These are phyloP conservation scores for Amyelois transitella DNA, from an alignment of 1,140 invertebrate species.

Conservation along the genomic window DNA sequence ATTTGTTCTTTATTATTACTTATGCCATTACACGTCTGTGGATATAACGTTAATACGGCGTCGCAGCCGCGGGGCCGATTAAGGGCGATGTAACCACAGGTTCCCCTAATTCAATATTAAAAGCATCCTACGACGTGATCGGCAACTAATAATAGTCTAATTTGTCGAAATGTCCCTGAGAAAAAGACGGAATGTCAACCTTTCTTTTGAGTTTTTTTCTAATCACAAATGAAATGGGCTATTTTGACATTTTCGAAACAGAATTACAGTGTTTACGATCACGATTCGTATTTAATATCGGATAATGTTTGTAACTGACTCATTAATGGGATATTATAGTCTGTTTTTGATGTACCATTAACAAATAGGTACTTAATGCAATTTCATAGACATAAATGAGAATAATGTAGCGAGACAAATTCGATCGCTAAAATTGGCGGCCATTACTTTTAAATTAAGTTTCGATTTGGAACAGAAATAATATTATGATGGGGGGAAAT, in stretches of 20 bases:
- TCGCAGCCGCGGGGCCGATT: conserved; percentile 57
- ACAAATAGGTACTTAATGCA: conserved; percentile 8
- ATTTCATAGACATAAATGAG: not conserved
- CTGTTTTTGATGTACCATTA: conserved; percentile 12
- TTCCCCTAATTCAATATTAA: conserved; percentile 74
- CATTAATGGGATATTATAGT: conserved; percentile 16
- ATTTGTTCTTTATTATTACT: conserved; percentile 73
- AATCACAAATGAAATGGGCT: conserved; percentile 40
- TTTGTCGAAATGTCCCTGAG: conserved; percentile 71
- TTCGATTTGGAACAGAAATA: conserved; percentile 6
- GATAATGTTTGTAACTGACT: conserved; percentile 9
- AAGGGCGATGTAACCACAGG: conserved; percentile 68
- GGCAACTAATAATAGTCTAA: conserved; percentile 72
- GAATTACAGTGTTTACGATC: conserved; percentile 26
- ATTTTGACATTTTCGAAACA: conserved; percentile 35
- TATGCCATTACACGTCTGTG: conserved; percentile 65
- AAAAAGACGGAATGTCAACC: conserved; percentile 69
- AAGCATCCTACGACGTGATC: conserved; percentile 71
- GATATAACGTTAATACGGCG: conserved; percentile 67
- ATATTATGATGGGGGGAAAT: not conserved
- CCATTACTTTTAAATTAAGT: conserved; percentile 4
- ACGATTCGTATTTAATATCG: conserved; percentile 14
- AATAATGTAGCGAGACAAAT: conserved; percentile 5
- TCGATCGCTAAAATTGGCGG: not conserved
- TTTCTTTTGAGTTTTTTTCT: conserved; percentile 51